Evolutionary conservation across 1,140 invertebrate species (phyloP).

Genomic region (Drosophila willistoni): DNA sequence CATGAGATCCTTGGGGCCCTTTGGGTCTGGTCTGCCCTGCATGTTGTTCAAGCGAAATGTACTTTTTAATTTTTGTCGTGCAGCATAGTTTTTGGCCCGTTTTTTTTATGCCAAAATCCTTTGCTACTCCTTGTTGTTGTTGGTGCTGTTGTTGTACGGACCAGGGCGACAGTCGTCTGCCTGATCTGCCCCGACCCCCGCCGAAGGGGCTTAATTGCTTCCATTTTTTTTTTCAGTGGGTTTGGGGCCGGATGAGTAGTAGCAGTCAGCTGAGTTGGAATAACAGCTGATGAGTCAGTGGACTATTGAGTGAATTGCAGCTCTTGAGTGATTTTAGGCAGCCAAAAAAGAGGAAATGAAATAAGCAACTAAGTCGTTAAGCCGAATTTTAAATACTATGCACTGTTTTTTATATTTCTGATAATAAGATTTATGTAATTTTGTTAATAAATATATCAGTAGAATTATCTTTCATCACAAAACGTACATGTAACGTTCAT

Average conservation of each 20-base stretch:
- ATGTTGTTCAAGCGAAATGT: slow-evolving; percentile 37
- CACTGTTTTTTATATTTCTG: too few species aligned
- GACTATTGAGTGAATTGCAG: slow-evolving; percentile 1
- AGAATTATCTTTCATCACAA: too few species aligned
- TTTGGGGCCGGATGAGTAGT: not conserved
- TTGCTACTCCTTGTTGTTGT: slow-evolving; percentile 4
- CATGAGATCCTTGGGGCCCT: slow-evolving; percentile 6
- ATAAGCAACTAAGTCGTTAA: too few species aligned
- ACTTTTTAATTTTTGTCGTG: slow-evolving; percentile 68
- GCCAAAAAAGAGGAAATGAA: not conserved
- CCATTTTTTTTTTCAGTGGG: not conserved
- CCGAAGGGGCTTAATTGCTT: slow-evolving; percentile 39
- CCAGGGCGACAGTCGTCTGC: slow-evolving; percentile 60
- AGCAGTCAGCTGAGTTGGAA: slow-evolving; percentile 13
- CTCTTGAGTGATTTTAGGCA: not conserved
- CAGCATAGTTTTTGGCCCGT: slow-evolving; percentile 53
- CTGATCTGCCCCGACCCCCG: not conserved
- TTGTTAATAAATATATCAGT: too few species aligned
- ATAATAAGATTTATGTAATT: too few species aligned
- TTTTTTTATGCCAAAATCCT: slow-evolving; percentile 13
- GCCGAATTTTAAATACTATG: too few species aligned
- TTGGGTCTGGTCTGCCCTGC: slow-evolving; percentile 20
- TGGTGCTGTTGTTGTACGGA: slow-evolving; percentile 16
- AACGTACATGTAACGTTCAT: too few species aligned
- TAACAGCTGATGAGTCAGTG: slow-evolving; percentile 50